A percentile compares a stretch with the other conserved stretches of the same genome.
Conservation (phyloP, 1,140 invertebrate genomes). For the Leptopilina boulardi region DNA sequence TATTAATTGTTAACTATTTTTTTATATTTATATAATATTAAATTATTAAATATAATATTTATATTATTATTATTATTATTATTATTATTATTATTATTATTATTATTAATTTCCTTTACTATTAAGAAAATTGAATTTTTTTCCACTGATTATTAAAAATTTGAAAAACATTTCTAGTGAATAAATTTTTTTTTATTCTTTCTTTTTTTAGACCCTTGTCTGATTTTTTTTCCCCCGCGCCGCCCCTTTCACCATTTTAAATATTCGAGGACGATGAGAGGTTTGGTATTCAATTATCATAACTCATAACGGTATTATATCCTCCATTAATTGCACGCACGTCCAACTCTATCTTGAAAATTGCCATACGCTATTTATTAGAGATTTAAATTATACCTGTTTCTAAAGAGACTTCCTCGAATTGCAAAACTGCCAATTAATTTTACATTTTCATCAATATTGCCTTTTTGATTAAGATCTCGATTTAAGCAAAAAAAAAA, state of each 20-base stretch:
- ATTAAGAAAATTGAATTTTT: too few species aligned
- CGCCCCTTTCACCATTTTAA: background rate
- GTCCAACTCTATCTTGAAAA: conserved; percentile 28
- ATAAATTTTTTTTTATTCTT: background rate
- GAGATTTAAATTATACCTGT: conserved; percentile 14
- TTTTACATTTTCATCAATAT: conserved; percentile 15
- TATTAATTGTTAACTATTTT: too few species aligned
- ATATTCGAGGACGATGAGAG: background rate
- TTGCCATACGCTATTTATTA: conserved; percentile 1
- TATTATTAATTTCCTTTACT: too few species aligned
- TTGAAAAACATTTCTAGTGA: background rate
- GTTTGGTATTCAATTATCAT: conserved; percentile 10
- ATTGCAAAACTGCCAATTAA: background rate
- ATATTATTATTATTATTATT: too few species aligned
- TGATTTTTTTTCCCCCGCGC: background rate
- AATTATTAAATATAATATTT: too few species aligned
- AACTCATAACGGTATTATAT: conserved; percentile 12
- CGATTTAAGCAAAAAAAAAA: background rate
- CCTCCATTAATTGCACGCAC: conserved; percentile 22
- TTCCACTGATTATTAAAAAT: too few species aligned
- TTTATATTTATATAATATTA: too few species aligned
- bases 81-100: too few species aligned
- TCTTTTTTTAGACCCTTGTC: background rate
- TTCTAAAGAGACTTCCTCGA: conserved; percentile 7
- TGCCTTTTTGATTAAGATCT: background rate